A percentile compares a stretch with the other conserved stretches of the same genome.
These are phyloP conservation scores for Myopa tessellatipennis DNA, from an alignment of 2,888 invertebrate species.

Conservation along the genomic window DNA sequence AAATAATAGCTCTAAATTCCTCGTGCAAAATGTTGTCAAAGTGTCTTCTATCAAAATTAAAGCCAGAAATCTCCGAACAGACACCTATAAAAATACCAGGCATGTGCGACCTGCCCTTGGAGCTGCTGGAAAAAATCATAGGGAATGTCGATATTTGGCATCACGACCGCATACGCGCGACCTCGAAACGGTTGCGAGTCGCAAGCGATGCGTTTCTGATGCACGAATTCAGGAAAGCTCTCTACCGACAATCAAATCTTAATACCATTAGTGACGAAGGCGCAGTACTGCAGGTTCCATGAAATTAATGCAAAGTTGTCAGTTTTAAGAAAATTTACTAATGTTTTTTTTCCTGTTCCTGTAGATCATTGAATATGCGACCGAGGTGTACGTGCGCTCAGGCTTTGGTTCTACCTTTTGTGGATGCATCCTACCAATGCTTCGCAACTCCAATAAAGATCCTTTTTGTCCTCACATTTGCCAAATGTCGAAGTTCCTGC, in stretches of 20 bases:
- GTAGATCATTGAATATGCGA: conserved; percentile 54
- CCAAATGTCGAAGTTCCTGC: conserved; percentile 49
- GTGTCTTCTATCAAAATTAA: too few relatives aligned
- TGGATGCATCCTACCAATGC: conserved; percentile 51
- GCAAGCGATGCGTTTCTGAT: conserved; percentile 53
- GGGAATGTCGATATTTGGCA: conserved; percentile 56
- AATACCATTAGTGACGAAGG: conserved; percentile 51
- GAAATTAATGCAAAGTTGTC: too few relatives aligned
- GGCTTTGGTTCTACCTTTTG: conserved; percentile 56
- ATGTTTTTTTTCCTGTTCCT: not conserved
- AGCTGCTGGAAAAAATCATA: conserved; percentile 54
- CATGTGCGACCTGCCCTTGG: too few relatives aligned
- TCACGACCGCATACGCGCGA: conserved; percentile 55
- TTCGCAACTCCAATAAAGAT: conserved; percentile 46
- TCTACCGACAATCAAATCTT: conserved; percentile 29
- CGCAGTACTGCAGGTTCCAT: conserved; percentile 50
- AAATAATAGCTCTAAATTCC: too few relatives aligned
- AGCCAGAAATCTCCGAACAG: too few relatives aligned
- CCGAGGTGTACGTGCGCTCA: conserved; percentile 53
- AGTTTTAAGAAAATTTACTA: not conserved
- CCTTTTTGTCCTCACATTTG: too few relatives aligned
- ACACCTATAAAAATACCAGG: too few relatives aligned
- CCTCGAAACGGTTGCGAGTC: conserved; percentile 52
- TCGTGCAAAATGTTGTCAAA: too few relatives aligned
- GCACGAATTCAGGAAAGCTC: conserved; percentile 54